Evolutionary conservation across 2,797 vertebrate genomes (phyloP).

Genomic region (Nyctalus aviator): DNA sequence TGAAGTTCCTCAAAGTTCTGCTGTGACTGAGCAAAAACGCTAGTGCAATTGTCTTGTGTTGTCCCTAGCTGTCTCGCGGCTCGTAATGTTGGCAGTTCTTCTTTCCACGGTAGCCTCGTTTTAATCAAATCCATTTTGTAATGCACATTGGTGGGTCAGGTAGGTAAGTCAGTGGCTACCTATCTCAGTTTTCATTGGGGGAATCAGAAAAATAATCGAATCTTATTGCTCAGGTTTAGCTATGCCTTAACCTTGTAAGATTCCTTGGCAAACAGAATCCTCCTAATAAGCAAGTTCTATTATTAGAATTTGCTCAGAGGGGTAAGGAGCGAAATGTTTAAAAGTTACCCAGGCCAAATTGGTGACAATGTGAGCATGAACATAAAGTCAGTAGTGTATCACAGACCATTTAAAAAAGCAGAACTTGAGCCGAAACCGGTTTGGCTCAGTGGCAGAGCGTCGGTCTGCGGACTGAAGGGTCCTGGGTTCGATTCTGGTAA

Average conservation of each 20-base stretch:
- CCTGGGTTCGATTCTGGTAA: too few species aligned
- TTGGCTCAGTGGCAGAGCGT: too few species aligned
- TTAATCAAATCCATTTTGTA: not conserved
- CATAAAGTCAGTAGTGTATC: not conserved
- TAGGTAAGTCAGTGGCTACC: not conserved
- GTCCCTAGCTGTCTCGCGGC: not conserved
- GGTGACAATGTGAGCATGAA: not conserved
- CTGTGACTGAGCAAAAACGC: not conserved
- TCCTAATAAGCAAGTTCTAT: constrained; percentile 30
- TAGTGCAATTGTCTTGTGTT: not conserved
- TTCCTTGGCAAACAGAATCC: constrained; percentile 31
- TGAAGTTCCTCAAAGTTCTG: constrained; percentile 8
- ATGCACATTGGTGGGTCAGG: not conserved
- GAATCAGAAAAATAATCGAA: not conserved
- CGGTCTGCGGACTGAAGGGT: too few species aligned
- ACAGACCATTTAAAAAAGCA: not conserved
- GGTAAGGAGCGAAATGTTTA: constrained; percentile 1
- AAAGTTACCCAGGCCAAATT: not conserved
- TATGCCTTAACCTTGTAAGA: not conserved
- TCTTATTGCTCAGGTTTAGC: constrained; percentile 31
- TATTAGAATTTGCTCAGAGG: constrained; percentile 1
- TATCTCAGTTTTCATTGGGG: constrained; percentile 5
- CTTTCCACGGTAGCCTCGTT: not conserved
- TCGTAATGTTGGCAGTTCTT: constrained; percentile 15
- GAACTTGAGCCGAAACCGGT: too few species aligned